Evolutionary conservation across 1,140 invertebrate genomes (phyloP), one percentile per base, ranked within the genome.

Genomic region (Tetranychus urticae): DNA sequence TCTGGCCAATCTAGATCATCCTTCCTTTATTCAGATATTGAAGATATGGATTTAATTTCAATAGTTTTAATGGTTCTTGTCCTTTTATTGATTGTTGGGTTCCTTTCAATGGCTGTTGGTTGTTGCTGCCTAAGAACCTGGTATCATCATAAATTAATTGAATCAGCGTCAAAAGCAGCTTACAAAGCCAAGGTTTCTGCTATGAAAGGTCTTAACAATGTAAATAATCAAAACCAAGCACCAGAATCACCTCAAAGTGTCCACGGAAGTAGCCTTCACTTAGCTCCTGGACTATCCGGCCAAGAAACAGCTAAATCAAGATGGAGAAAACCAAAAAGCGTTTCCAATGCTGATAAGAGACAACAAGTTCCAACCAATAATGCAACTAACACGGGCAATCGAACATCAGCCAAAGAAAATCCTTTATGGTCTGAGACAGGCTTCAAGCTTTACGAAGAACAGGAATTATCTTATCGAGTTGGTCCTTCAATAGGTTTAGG

Each of bases 121-220:
- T 60, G 59, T 54, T 60, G 59, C 23, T 60, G 59, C 34, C 36
- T 60, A 1, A 50, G 46, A 37, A 52, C 14, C 37, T 60, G 59
- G 59, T 60, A 60, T 35, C 12, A 52, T 8, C 46, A 50, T 23
- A 60, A 60, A 23, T 34, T 60, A 1, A 36, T 60, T 42, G 59
- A 34, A 52, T 13, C 13, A 37, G 59, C 59, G 2, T 34, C 33
- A 6, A 59, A 59, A 48, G 58, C 58, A 34, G 58, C 58, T 6
- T 7, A 31, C 4, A 46, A 45, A 34, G 37, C 58, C 7, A 59
- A 47, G 34, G 36, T 23, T 14, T 14, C 33, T n/a, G 42, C 42
- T 7, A 13, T 37, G 1, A 59, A 59, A 34, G 58, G 36, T 36
- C 31, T 5, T 39, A 6, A 12, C 8, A 39, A 14, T 14, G 31